These are phyloP conservation scores for Exaiptasia diaphana DNA, from an alignment of 64 coral and sea anemone species.

Conservation along the genomic window DNA sequence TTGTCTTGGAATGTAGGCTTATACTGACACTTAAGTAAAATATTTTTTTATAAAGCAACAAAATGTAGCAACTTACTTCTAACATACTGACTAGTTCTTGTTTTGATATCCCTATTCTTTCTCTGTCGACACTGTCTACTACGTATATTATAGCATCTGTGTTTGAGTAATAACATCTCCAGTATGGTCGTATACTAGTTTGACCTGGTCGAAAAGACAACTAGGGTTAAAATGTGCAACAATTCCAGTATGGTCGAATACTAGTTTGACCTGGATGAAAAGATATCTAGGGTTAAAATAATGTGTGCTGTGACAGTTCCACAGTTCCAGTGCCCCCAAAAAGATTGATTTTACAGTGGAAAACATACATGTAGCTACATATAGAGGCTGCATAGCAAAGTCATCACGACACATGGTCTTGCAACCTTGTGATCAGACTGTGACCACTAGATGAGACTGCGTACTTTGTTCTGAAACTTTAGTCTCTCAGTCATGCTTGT, in stretches of 20 bases:
- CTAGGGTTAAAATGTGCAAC: constrained; percentile 11
- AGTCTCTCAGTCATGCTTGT: too few species aligned
- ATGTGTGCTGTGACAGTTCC: too few species aligned
- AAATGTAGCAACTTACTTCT: constrained; percentile 61
- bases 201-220: constrained; percentile 65
- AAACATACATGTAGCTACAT: not conserved
- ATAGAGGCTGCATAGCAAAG: not conserved
- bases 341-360: too few species aligned
- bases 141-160: constrained; percentile 99
- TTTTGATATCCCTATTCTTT: constrained; percentile 98
- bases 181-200: constrained; percentile 98
- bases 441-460: too few species aligned
- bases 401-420: too few species aligned
- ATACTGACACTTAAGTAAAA: too few species aligned
- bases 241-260: constrained; percentile 96
- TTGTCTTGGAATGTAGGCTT: too few species aligned
- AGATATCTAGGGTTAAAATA: not conserved
- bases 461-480: too few species aligned
- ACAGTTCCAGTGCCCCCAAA: too few species aligned
- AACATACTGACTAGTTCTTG: constrained; percentile 92
- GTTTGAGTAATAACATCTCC: constrained; percentile 98
- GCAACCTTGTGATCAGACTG: too few species aligned
- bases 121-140: constrained; percentile 88
- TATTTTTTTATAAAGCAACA: too few species aligned
- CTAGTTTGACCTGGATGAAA: constrained; percentile 89